Evolutionary conservation across 2,113 vertebrate genomes (phyloP).

Genomic region (Tinamus guttatus): DNA sequence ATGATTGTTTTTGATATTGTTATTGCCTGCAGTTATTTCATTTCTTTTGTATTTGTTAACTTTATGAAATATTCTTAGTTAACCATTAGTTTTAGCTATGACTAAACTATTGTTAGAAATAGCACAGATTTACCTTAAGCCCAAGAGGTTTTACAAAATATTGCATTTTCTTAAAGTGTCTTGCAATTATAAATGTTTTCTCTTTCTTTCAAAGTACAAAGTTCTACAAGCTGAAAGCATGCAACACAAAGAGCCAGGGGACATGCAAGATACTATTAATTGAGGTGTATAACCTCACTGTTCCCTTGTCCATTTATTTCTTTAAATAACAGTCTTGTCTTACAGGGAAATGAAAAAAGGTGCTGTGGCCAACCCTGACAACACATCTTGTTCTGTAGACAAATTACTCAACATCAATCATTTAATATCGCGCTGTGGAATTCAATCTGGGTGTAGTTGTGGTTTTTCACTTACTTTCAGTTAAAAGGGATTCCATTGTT

Average conservation of each 20-base stretch:
- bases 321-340: slow-evolving; percentile 44
- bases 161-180: not conserved
- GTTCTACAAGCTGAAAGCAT: not conserved
- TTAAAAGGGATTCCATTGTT: not conserved
- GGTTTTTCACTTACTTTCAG: slow-evolving; percentile 9
- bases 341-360: slow-evolving; percentile 38
- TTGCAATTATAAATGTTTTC: not conserved
- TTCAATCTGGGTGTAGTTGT: slow-evolving; percentile 6
- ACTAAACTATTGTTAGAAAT: not conserved
- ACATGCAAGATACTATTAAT: slow-evolving; percentile 42
- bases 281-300: slow-evolving; percentile 28
- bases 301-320: slow-evolving; percentile 45
- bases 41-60: not conserved
- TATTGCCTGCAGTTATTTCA: not conserved
- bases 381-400: slow-evolving; percentile 35
- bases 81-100: not conserved
- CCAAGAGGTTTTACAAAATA: not conserved
- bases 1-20: not conserved
- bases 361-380: not conserved
- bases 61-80: not conserved
- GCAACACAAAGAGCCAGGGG: not conserved
- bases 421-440: slow-evolving; percentile 13
- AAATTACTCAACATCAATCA: slow-evolving; percentile 60
- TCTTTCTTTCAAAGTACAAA: not conserved
- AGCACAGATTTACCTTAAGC: not conserved